phyloP scores from a whole-genome alignment of 1,140 invertebrate species.

The Procambarus clarkii region DNA sequence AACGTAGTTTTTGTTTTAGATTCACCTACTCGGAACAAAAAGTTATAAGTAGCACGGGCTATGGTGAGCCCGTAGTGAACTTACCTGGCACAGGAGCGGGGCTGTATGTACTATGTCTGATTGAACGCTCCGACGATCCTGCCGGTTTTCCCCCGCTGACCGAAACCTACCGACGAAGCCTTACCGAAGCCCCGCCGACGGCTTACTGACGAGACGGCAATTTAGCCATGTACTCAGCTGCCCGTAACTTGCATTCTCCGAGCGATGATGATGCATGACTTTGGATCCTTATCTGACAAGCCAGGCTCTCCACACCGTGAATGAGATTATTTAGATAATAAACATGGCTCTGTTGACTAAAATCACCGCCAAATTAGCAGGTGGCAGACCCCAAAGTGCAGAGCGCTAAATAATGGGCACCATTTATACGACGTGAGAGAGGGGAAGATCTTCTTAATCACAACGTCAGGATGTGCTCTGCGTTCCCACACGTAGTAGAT shows the following conservation, averaged over 20 bases:
- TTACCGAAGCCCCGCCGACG: background rate
- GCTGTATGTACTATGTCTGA: too few species aligned
- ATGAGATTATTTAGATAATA: slow-evolving; percentile 42
- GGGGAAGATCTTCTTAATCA: background rate
- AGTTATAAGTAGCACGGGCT: too few species aligned
- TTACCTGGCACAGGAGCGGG: too few species aligned
- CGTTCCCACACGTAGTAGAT: too few species aligned
- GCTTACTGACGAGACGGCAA: background rate
- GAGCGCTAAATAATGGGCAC: slow-evolving; percentile 14
- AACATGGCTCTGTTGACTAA: slow-evolving; percentile 26
- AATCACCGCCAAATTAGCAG: slow-evolving; percentile 24
- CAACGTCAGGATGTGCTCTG: background rate
- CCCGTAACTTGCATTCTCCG: background rate
- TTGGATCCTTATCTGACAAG: background rate
- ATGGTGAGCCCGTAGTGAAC: too few species aligned
- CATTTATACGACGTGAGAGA: background rate
- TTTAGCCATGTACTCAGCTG: background rate
- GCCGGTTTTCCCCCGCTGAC: too few species aligned
- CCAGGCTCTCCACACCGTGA: background rate
- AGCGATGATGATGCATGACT: slow-evolving; percentile 11
- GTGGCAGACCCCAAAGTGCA: background rate
- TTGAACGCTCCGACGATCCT: too few species aligned
- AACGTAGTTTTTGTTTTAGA: too few species aligned
- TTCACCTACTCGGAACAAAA: too few species aligned
- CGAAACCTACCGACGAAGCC: too few species aligned